Percentiles rank a stretch among this genome's conserved stretches.
Evolutionary conservation across 2,797 vertebrate genomes (phyloP).

Genomic region (Poeciliopsis infans): DNA sequence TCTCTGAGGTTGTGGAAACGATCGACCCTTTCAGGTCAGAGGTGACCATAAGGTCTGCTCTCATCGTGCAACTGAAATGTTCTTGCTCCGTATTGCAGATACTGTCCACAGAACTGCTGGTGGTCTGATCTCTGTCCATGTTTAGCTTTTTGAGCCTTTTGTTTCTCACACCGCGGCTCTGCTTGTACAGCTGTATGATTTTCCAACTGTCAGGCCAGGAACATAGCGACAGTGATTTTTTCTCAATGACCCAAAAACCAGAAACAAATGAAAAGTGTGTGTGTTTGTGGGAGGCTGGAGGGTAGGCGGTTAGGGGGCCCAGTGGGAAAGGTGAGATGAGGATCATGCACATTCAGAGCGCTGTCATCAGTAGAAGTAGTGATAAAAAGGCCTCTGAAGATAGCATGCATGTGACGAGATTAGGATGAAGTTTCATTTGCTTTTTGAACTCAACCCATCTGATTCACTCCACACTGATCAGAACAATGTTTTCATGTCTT

Average conservation of each 20-base stretch:
- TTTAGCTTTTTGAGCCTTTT: conserved; percentile 20
- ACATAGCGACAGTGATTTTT: background rate
- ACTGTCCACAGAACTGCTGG: conserved; percentile 16
- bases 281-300: background rate
- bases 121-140: conserved; percentile 21
- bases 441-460: conserved; percentile 19
- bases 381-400: conserved; percentile 17
- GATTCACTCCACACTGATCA: conserved; percentile 36
- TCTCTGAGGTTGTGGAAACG: background rate
- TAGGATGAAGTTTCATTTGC: conserved; percentile 46
- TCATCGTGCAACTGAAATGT: background rate
- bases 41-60: background rate
- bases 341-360: background rate
- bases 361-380: conserved; percentile 8
- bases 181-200: conserved; percentile 69
- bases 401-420: conserved; percentile 45
- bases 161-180: conserved; percentile 27
- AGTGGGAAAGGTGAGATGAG: background rate
- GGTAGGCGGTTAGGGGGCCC: no score
- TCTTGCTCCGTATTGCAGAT: conserved; percentile 23
- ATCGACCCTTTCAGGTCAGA: background rate
- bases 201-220: conserved; percentile 21
- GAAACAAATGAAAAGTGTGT: background rate
- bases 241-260: conserved; percentile 34
- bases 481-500: conserved; percentile 8